Evolutionary conservation across 1,140 invertebrate species (phyloP), one percentile per base, ranked within the genome.

Genomic region (Eubasilissa regina): DNA sequence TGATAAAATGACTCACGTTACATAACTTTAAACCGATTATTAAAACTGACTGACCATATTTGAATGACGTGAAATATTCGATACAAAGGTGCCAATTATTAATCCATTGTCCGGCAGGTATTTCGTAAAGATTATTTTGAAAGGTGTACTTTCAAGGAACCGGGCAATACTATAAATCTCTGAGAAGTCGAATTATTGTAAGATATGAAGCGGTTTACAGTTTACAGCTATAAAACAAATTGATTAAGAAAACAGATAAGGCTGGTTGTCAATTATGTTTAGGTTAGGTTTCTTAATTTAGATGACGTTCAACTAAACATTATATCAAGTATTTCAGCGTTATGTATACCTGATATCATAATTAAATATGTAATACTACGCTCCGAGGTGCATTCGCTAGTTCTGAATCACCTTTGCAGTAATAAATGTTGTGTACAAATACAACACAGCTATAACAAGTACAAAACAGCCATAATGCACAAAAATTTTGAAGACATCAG

Each of bases 241-340:
- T 58, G 55, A 58, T 58, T 58, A 19, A 58, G 55, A 58, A 58
- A 58, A 19, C 35, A 64, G 60, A 64, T 64, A 64, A 64, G 60
- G n/a, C 35, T 64, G 60, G 60, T 64, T 64, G 60, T 64, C 60
- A 64, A 64, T 13, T 44, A 35, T 64, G 60, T 64, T 64, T 64
- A 64, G 60, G 60, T 64, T 64, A 64, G 60, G 25, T 64, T 64
- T 64, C 60, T n/a, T 10, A 64, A 64, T 25, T 25, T 64, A 64
- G 60, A 64, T 64, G 60, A 64, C 60, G 60, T 64, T 64, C 35
- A 13, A 12, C 13, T 25, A 64, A 64, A 64, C 13, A 43, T 6
- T 25, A 35, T 44, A 35, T 25, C 9, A 64, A 64, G 25, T 7
- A 64, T 44, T 64, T 12, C 19, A 43, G 35, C 19, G 60, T 10